Conservation (phyloP, 53 echinoderm and acorn worm genomes). For the Paracentrotus lividus region DNA sequence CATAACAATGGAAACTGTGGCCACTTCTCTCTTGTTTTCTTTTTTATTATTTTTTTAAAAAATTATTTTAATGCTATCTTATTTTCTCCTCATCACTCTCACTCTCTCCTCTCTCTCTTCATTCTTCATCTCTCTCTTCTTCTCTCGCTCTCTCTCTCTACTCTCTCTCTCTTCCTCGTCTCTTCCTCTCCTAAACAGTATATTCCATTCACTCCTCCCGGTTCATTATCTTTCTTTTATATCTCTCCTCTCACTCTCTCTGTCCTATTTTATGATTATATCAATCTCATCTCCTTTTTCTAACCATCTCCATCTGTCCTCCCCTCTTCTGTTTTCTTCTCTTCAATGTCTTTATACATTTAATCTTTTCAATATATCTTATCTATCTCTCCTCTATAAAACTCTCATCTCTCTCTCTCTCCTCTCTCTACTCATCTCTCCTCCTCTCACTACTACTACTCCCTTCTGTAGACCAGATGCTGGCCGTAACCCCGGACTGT, state of each 20-base stretch:
- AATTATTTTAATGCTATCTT: too few species aligned
- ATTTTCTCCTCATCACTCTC: too few species aligned
- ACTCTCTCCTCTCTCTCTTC: background rate
- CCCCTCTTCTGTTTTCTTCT: background rate
- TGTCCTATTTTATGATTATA: too few species aligned
- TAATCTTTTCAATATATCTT: background rate
- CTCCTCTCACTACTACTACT: background rate
- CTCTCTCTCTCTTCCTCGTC: background rate
- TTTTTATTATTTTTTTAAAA: too few species aligned
- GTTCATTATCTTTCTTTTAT: background rate
- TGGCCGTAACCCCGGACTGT: slow-evolving; percentile 3
- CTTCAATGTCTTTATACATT: background rate
- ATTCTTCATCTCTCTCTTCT: background rate
- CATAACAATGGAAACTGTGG: too few species aligned
- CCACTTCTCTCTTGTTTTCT: too few species aligned
- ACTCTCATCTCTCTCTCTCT: background rate
- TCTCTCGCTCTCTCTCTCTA: background rate
- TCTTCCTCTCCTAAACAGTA: background rate
- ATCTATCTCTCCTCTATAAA: background rate
- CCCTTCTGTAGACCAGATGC: slow-evolving; percentile 6
- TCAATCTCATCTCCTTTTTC: background rate
- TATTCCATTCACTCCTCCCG: background rate
- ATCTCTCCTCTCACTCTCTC: background rate
- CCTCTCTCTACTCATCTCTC: background rate
- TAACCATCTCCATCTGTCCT: background rate